phyloP scores from a whole-genome alignment of 2,113 vertebrate species.

The Saccopteryx leptura region DNA sequence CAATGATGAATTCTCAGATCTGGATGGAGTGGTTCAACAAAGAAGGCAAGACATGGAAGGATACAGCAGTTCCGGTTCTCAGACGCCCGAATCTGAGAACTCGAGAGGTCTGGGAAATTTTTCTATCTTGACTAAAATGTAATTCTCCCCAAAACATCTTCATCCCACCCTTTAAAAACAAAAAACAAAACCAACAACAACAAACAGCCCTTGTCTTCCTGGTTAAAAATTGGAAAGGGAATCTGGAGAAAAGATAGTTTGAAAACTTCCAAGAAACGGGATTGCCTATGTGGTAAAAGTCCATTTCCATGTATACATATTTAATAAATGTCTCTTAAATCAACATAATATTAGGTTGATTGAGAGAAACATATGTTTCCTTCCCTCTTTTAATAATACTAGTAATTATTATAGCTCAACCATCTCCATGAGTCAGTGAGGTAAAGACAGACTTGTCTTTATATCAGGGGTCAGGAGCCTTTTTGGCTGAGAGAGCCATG shows the following conservation, averaged over 20 bases:
- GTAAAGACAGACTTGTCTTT: neutral
- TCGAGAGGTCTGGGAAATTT: conserved; percentile 89
- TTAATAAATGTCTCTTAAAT: conserved; percentile 16
- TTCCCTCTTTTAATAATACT: neutral
- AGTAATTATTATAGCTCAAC: neutral
- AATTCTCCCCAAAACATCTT: neutral
- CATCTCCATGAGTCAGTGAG: neutral
- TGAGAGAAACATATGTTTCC: neutral
- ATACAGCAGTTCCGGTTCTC: conserved; percentile 96
- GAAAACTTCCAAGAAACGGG: neutral
- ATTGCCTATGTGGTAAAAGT: neutral
- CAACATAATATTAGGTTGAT: neutral
- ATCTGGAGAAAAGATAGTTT: neutral
- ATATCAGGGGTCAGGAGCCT: too few species aligned
- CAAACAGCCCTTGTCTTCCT: neutral
- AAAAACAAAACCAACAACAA: neutral
- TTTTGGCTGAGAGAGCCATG: too few species aligned
- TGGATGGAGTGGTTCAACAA: conserved; percentile 90
- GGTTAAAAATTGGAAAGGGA: neutral
- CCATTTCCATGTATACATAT: neutral
- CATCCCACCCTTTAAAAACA: neutral
- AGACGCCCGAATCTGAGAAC: conserved; percentile 93
- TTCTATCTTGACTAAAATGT: neutral
- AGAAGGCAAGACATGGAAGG: conserved; percentile 91
- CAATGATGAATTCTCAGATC: conserved; percentile 90